Percentiles rank a stretch among this genome's conserved stretches.
Conservation (phyloP, 1,140 invertebrate species). For the Drosophila rhopaloa region DNA sequence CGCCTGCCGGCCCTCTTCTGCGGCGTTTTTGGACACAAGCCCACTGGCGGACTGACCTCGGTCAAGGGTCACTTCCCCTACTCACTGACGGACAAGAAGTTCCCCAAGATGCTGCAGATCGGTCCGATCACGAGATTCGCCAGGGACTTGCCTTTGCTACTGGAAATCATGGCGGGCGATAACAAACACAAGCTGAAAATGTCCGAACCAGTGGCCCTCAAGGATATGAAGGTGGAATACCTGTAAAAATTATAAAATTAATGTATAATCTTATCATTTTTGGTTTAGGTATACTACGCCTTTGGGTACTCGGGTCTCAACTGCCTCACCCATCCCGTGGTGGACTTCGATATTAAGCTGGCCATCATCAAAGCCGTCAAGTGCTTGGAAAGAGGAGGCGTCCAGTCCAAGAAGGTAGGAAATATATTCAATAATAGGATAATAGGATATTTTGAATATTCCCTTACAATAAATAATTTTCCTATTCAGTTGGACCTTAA, state of each 20-base stretch:
- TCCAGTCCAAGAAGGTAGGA: conserved; percentile 65
- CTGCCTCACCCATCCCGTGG: conserved; percentile 87
- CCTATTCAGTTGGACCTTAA: conserved; percentile 47
- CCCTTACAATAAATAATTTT: not conserved
- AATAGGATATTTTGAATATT: no score
- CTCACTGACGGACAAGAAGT: conserved; percentile 45
- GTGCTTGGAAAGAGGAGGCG: conserved; percentile 56
- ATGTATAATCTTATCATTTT: no score
- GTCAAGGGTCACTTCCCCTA: conserved; percentile 87
- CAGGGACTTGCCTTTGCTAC: conserved; percentile 89
- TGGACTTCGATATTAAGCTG: conserved; percentile 55
- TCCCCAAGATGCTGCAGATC: conserved; percentile 84
- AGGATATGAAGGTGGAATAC: conserved; percentile 86
- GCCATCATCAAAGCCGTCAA: conserved; percentile 57
- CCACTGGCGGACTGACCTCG: conserved; percentile 88
- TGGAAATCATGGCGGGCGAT: conserved; percentile 87
- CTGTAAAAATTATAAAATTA: not conserved
- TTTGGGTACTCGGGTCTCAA: conserved; percentile 88
- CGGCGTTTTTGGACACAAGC: conserved; percentile 95
- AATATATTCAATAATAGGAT: no score
- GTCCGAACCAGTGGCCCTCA: conserved; percentile 86
- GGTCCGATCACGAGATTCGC: conserved; percentile 93
- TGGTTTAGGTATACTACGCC: conserved; percentile 85
- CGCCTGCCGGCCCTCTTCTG: conserved; percentile 94
- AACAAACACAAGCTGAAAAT: conserved; percentile 83